Base-by-base conservation (phyloP, 2,113 vertebrate genomes). In the Myiozetetes cayanensis region DNA sequence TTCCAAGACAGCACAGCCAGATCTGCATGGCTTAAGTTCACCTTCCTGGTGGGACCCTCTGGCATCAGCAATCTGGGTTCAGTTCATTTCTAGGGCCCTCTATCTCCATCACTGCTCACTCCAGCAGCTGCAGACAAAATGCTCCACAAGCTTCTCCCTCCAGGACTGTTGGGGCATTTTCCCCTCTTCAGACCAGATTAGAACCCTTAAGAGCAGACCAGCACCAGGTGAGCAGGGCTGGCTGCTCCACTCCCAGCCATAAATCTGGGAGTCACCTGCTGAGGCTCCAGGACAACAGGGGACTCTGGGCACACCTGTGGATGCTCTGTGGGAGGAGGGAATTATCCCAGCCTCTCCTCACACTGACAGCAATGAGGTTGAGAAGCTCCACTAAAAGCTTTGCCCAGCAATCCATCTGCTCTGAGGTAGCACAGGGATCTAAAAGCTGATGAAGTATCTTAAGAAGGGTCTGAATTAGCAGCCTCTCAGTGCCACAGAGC, bases 221-320 rank as follows among this genome's bases (percentile, higher is more conserved):
- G 27, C 18, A 23, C 52, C 62, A 25, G 1, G 1, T 31, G 25
- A 77, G 61, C 63, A 68, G 19, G 39, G 59, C 33, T 21, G 63
- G 31, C 17, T 73, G 61, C 47, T 27, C n/a, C 77, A 10, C 28
- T n/a, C 24, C 4, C 4, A 75, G 53, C 46, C 33, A 35, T 2
- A 6, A 18, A 27, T 20, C 35, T 13, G 43, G 39, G 15, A 50
- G 21, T 10, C 22, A 65, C 58, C 76, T 56, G n/a, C 62, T 8
- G 47, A 63, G 61, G 62, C 39, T 75, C 25, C n/a, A 25, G 77
- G 66, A 18, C 16, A 61, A 17, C 43, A 14, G 31, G 16, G 30
- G 14, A 17, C 72, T 39, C 31, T 0, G 35, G 49, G 25, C 59
- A 62, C 4, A 1, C 1, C 53, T 31, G 4, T 1, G 10, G 55